Evolutionary conservation across 2,113 vertebrate genomes (phyloP).

Genomic region (Pangasianodon hypophthalmus): DNA sequence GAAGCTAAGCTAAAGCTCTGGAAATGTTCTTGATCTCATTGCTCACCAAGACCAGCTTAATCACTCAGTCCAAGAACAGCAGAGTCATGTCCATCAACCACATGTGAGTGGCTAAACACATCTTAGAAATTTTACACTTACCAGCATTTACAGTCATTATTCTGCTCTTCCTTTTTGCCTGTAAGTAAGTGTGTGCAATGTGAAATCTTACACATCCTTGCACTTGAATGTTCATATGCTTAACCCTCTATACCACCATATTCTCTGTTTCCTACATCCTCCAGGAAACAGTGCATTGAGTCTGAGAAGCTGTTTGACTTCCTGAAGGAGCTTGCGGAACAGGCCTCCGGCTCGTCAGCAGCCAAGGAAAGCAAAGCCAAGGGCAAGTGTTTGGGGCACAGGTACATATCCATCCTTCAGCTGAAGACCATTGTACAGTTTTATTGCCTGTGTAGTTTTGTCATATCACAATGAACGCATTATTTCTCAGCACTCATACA

Average conservation of each 20-base stretch:
- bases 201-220: background rate
- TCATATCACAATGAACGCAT: background rate
- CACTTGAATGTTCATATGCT: background rate
- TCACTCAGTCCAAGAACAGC: constrained; percentile 71
- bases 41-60: constrained; percentile 66
- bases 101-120: constrained; percentile 64
- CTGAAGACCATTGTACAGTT: background rate
- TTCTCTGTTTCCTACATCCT: background rate
- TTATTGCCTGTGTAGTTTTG: background rate
- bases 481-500: background rate
- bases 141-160: background rate
- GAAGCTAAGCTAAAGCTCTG: constrained; percentile 68
- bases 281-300: constrained; percentile 75
- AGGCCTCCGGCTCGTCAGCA: constrained; percentile 41
- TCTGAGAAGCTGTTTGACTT: constrained; percentile 75
- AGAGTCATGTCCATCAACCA: constrained; percentile 68
- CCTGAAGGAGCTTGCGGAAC: constrained; percentile 67
- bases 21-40: constrained; percentile 75
- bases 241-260: background rate
- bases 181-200: background rate
- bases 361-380: constrained; percentile 60
- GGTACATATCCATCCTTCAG: constrained; percentile 51
- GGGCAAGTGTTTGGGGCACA: constrained; percentile 65
- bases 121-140: background rate
- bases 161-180: background rate